Percentiles rank a stretch among this genome's conserved stretches.
Evolutionary conservation across 2,888 invertebrate genomes (phyloP).

Genomic region (Eristalis tenax): DNA sequence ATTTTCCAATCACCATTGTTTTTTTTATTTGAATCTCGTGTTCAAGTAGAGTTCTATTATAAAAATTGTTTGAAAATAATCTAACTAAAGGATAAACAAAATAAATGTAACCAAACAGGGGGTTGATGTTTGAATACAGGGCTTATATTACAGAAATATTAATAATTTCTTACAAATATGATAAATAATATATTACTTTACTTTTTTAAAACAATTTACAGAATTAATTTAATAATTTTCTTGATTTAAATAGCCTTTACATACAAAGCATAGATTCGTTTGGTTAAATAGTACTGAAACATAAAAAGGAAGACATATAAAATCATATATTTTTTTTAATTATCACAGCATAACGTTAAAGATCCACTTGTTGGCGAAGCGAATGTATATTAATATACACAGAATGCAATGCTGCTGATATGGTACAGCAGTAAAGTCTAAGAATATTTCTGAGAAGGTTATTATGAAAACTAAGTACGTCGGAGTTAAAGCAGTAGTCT

Average conservation of each 20-base stretch:
- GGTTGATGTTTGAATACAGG: conserved; percentile 41
- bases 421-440: too few species aligned
- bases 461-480: too few species aligned
- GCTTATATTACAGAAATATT: conserved; percentile 51
- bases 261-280: conserved; percentile 65
- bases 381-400: neutral
- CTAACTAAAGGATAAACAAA: neutral
- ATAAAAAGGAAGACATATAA: neutral
- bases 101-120: conserved; percentile 17
- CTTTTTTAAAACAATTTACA: conserved; percentile 51
- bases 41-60: conserved; percentile 20
- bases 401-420: neutral
- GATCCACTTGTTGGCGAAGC: neutral
- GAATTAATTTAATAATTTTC: conserved; percentile 30
- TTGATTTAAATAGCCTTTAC: conserved; percentile 61
- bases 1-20: conserved; percentile 40
- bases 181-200: conserved; percentile 19
- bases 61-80: conserved; percentile 8
- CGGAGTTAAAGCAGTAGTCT: too few species aligned
- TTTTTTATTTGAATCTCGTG: conserved; percentile 67
- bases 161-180: conserved; percentile 31
- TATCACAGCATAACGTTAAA: conserved; percentile 49
- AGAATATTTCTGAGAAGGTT: too few species aligned
- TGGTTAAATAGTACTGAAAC: conserved; percentile 26
- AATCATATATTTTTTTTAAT: conserved; percentile 3